A percentile compares a stretch with the other conserved stretches of the same genome.
Evolutionary conservation across 2,113 vertebrate species (phyloP).

Genomic region (Phalacrocorax brasilianus): DNA sequence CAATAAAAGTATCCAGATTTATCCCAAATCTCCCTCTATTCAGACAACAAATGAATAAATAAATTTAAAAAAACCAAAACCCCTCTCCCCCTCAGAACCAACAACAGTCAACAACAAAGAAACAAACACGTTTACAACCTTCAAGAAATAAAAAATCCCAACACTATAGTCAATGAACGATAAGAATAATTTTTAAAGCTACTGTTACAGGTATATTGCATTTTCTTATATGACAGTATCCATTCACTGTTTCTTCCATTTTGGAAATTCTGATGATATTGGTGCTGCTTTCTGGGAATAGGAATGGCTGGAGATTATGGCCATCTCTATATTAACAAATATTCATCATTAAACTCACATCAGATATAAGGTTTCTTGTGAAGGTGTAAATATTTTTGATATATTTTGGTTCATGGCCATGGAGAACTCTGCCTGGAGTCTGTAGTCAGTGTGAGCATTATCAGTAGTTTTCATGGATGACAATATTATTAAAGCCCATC

Average conservation of each 20-base stretch:
- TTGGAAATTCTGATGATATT: background rate
- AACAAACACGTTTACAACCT: background rate
- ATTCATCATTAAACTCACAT: background rate
- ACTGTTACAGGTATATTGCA: background rate
- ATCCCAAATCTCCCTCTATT: background rate
- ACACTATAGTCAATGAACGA: background rate
- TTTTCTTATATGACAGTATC: background rate
- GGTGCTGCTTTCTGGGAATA: background rate
- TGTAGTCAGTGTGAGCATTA: background rate
- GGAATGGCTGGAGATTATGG: background rate
- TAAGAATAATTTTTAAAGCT: background rate
- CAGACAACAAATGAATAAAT: background rate
- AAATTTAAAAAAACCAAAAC: accelerated
- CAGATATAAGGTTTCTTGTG: background rate
- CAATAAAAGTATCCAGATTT: background rate
- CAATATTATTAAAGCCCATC: constrained; percentile 34
- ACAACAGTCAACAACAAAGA: background rate
- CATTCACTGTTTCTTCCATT: background rate
- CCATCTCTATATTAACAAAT: background rate
- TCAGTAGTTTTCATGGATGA: background rate
- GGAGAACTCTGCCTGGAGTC: background rate
- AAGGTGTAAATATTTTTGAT: background rate
- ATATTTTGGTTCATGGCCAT: background rate
- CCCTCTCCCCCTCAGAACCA: background rate
- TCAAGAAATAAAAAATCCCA: background rate